Conservation (phyloP, 2,888 invertebrate genomes). For the Plusia festucae region DNA sequence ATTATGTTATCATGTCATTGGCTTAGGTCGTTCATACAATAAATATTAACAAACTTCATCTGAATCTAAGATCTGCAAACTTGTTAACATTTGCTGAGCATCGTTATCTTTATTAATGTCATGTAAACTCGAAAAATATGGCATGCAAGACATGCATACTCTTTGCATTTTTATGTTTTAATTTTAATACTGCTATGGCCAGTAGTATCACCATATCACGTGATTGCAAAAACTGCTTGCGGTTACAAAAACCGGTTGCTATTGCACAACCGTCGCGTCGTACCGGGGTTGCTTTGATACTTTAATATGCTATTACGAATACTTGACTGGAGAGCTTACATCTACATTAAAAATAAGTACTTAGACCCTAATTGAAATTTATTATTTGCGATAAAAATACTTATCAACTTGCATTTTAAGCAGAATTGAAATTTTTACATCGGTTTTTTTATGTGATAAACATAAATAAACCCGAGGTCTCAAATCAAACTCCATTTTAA, state of each 20-base stretch:
- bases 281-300: constrained; percentile 25
- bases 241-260: constrained; percentile 57
- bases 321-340: constrained; percentile 12
- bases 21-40: neutral
- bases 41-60: neutral
- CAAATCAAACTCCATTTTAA: no score
- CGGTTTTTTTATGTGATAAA: constrained; percentile 2
- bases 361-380: neutral
- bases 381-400: constrained; percentile 1
- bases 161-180: constrained; percentile 11
- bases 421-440: no score
- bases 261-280: constrained; percentile 35
- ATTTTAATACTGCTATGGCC: constrained; percentile 26
- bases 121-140: neutral
- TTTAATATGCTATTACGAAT: constrained; percentile 36
- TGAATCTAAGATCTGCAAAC: neutral
- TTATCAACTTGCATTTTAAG: no score
- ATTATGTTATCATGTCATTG: neutral
- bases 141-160: neutral
- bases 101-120: constrained; percentile 1
- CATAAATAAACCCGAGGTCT: no score
- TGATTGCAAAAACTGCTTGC: constrained; percentile 56
- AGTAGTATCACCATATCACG: constrained; percentile 32
- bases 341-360: neutral
- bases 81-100: neutral